A percentile compares a stretch with the other conserved stretches of the same genome.
Evolutionary conservation across 2,113 vertebrate genomes (phyloP).

Genomic region (Zosterops pallidus): DNA sequence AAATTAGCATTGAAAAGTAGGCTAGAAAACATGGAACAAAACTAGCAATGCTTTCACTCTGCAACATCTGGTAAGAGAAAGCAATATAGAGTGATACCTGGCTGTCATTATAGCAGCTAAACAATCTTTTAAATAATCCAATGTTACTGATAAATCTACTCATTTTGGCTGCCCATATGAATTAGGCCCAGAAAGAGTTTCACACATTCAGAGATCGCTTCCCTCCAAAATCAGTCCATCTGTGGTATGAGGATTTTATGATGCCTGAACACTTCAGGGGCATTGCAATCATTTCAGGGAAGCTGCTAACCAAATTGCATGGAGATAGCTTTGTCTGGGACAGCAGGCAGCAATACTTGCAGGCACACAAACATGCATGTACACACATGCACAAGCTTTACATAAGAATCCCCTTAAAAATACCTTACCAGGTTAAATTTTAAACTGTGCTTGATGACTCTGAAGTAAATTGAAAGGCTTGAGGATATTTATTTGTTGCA

Average conservation of each 20-base stretch:
- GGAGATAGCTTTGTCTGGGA: neutral
- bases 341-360: neutral
- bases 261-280: conserved; percentile 31
- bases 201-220: neutral
- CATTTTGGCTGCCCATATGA: neutral
- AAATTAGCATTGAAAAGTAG: neutral
- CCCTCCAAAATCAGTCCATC: neutral
- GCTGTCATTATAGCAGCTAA: neutral
- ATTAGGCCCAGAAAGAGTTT: neutral
- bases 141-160: neutral
- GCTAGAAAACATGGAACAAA: neutral
- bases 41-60: neutral
- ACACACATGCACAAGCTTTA: neutral
- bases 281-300: neutral
- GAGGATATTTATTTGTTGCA: conserved; percentile 26
- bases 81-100: neutral
- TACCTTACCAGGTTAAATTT: neutral
- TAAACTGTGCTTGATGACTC: neutral
- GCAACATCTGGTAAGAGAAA: neutral
- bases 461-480: neutral
- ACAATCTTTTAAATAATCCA: neutral
- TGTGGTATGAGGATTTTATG: conserved; percentile 39
- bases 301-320: neutral
- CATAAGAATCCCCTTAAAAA: neutral
- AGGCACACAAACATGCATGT: neutral